A percentile compares a stretch with the other conserved stretches of the same genome.
phyloP scores from a whole-genome alignment of 2,888 invertebrate genomes.

The Asteroscopus sphinx region DNA sequence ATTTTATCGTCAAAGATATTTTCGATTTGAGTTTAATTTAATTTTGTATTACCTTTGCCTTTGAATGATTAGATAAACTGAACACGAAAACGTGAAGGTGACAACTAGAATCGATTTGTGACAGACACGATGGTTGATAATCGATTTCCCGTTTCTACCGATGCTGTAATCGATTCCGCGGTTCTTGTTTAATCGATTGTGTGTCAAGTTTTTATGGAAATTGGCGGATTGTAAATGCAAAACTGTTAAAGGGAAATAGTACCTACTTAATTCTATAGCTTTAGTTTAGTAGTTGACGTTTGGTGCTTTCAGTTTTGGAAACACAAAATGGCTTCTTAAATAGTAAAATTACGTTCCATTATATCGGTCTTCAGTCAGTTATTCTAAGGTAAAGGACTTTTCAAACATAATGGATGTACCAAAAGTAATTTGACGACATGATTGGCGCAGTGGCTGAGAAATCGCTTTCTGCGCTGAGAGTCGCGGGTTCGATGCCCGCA shows the following conservation, averaged over 20 bases:
- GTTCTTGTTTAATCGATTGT: conserved; percentile 70
- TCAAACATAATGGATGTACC: too few relatives aligned
- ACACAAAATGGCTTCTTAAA: too few relatives aligned
- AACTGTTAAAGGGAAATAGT: conserved; percentile 38
- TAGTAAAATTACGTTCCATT: too few relatives aligned
- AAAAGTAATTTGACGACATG: too few relatives aligned
- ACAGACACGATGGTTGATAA: conserved; percentile 83
- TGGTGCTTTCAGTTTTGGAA: too few relatives aligned
- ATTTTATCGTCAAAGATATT: conserved; percentile 30
- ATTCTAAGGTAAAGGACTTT: too few relatives aligned
- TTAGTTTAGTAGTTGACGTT: conserved; percentile 12
- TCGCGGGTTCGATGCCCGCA: too few relatives aligned
- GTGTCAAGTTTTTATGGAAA: conserved; percentile 59
- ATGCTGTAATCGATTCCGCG: conserved; percentile 78
- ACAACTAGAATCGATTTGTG: conserved; percentile 86
- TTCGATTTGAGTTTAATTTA: conserved; percentile 42
- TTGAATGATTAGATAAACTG: conserved; percentile 50
- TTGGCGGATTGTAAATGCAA: conserved; percentile 39
- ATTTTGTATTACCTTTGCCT: conserved; percentile 32
- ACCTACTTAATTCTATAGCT: conserved; percentile 13
- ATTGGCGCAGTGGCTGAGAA: too few relatives aligned
- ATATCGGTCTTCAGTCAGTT: too few relatives aligned
- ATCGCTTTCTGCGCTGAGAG: too few relatives aligned
- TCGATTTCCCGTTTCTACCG: conserved; percentile 79
- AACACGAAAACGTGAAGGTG: conserved; percentile 76